phyloP scores from a whole-genome alignment of 2,797 vertebrate genomes.

The Pangasius larnaudii region DNA sequence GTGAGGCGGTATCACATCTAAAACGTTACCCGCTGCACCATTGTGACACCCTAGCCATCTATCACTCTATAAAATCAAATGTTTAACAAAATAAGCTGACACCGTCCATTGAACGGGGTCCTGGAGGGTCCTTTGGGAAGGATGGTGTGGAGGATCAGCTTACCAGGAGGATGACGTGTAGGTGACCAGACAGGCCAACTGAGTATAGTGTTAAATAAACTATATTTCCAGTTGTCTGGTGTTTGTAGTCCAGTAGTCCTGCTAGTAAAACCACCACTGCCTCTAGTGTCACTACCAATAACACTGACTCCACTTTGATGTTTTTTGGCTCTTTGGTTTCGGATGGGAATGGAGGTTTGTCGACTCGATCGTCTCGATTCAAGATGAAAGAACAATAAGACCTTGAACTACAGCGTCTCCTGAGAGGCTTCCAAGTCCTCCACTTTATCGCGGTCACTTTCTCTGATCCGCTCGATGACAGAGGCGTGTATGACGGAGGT shows the following conservation, averaged over 20 bases:
- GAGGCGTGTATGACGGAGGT: conserved; percentile 52
- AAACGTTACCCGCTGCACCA: background rate
- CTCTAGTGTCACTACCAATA: background rate
- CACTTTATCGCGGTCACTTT: conserved; percentile 59
- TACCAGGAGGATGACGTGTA: background rate
- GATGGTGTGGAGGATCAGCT: background rate
- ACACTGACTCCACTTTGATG: conserved; percentile 23
- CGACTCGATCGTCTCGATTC: conserved; percentile 76
- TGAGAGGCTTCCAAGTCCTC: conserved; percentile 73
- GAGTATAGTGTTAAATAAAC: background rate
- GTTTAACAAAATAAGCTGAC: background rate
- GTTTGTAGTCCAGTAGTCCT: background rate
- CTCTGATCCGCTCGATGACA: conserved; percentile 67
- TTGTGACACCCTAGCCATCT: background rate
- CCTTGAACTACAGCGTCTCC: conserved; percentile 68
- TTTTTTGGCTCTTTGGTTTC: conserved; percentile 26
- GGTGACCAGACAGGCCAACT: background rate
- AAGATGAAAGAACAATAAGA: conserved; percentile 77
- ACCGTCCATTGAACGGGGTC: background rate
- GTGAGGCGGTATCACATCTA: background rate
- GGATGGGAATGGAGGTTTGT: conserved; percentile 49
- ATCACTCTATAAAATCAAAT: background rate
- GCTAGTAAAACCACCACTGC: background rate
- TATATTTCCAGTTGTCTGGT: background rate
- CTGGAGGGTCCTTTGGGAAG: background rate